Evolutionary conservation across 2,797 vertebrate genomes (phyloP).

Genomic region (Bradypodion ventrale): DNA sequence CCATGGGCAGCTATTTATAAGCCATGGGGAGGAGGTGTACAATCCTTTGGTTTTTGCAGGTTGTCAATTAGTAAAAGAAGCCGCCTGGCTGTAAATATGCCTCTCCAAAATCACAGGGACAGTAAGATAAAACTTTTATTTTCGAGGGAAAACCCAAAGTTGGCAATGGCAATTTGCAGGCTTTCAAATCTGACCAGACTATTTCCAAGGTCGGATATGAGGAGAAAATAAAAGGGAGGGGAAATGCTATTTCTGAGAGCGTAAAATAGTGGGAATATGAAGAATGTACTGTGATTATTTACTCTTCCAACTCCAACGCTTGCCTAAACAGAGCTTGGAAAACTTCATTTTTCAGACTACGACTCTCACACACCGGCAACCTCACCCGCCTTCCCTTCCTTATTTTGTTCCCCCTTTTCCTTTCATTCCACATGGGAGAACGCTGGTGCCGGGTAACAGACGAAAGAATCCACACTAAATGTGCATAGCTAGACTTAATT

Average conservation of each 20-base stretch:
- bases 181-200: neutral
- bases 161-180: neutral
- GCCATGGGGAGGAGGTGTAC: slow-evolving; percentile 62
- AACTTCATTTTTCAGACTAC: neutral
- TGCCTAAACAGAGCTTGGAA: neutral
- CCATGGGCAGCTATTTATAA: slow-evolving; percentile 72
- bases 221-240: neutral
- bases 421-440: neutral
- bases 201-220: neutral
- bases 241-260: neutral
- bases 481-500: slow-evolving; percentile 3
- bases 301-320: neutral
- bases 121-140: neutral
- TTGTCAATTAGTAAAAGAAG: slow-evolving; percentile 67
- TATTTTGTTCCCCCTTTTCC: neutral
- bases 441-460: neutral
- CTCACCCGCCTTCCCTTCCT: too few relatives aligned
- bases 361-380: too few relatives aligned
- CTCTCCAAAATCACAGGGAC: neutral
- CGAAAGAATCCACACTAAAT: neutral
- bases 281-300: too few relatives aligned
- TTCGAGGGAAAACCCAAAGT: neutral
- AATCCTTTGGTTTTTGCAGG: slow-evolving; percentile 65
- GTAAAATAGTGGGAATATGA: too few relatives aligned
- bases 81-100: slow-evolving; percentile 56